phyloP scores from a whole-genome alignment of 2,113 vertebrate genomes.

The Bos indicus region DNA sequence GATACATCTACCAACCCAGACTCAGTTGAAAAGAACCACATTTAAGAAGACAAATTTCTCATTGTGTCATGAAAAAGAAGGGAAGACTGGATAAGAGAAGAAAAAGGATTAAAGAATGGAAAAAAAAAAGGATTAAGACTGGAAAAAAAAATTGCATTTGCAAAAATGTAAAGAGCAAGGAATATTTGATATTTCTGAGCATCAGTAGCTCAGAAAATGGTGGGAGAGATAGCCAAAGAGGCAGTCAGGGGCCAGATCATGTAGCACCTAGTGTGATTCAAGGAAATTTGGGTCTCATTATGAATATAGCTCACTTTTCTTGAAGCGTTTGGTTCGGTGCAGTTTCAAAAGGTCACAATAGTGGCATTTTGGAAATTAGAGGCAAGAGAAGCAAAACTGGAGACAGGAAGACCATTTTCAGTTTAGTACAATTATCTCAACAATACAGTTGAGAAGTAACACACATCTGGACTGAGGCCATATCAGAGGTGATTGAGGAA shows the following conservation, averaged over 20 bases:
- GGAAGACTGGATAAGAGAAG: not conserved
- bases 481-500: not conserved
- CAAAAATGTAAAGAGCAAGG: not conserved
- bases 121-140: not conserved
- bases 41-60: not conserved
- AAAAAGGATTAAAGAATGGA: not conserved
- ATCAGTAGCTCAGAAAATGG: not conserved
- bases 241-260: not conserved
- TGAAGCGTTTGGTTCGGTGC: not conserved
- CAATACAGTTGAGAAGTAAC: not conserved
- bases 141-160: not conserved
- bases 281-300: not conserved
- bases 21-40: not conserved
- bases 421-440: not conserved
- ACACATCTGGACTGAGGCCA: not conserved
- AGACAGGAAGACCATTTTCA: not conserved
- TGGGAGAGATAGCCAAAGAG: not conserved
- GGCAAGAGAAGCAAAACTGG: not conserved
- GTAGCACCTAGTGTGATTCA: not conserved
- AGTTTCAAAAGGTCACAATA: slow-evolving; percentile 25
- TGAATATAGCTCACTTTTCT: not conserved
- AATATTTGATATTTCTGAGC: not conserved
- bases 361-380: slow-evolving; percentile 29
- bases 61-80: not conserved
- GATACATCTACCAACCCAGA: not conserved